Conservation (phyloP, 2,113 vertebrate genomes). For the Parus major region DNA sequence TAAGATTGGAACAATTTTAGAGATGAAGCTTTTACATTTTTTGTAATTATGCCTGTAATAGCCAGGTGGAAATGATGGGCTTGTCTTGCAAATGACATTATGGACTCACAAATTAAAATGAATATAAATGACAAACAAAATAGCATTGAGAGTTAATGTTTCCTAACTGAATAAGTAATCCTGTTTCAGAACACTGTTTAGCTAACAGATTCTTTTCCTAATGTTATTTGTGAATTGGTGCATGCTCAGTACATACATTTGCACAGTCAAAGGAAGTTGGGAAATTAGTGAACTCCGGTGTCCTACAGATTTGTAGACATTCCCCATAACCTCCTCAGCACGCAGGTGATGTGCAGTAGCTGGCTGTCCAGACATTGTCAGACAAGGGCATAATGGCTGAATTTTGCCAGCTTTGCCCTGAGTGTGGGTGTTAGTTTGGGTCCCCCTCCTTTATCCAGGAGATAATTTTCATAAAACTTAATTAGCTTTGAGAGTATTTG, state of each 20-base stretch:
- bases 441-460: background rate
- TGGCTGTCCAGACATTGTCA: background rate
- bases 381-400: rapidly evolving
- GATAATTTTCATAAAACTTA: background rate
- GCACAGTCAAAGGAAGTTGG: background rate
- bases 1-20: background rate
- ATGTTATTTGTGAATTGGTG: background rate
- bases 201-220: background rate
- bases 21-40: background rate
- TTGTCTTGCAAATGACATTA: slow-evolving; percentile 33
- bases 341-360: background rate
- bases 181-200: background rate
- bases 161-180: slow-evolving; percentile 33
- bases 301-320: background rate
- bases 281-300: background rate
- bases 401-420: background rate
- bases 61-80: background rate
- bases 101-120: slow-evolving; percentile 19
- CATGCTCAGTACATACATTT: background rate
- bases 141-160: slow-evolving; percentile 24
- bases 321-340: background rate
- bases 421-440: background rate
- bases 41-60: background rate
- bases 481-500: background rate
- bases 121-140: slow-evolving; percentile 59